Percentiles rank a stretch among this genome's conserved stretches.
Evolutionary conservation across 2,888 invertebrate species (phyloP).

Genomic region (Isoperla grammatica): DNA sequence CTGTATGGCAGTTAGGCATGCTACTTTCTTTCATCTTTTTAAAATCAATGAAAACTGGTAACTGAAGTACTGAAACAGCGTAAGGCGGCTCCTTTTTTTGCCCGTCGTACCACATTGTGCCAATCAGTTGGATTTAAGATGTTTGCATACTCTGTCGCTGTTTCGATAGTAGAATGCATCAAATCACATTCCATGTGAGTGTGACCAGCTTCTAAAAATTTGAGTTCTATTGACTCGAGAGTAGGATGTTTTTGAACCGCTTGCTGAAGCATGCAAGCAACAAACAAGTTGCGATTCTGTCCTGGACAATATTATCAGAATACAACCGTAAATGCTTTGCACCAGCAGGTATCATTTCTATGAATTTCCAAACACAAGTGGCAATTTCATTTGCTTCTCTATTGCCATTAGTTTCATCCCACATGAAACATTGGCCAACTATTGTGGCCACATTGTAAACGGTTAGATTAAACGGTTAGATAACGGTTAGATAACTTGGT

Average conservation of each 20-base stretch:
- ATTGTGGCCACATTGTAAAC: conserved; percentile 38
- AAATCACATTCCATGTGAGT: conserved; percentile 5
- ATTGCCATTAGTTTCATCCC: conserved; percentile 38
- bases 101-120: background rate
- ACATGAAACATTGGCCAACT: conserved; percentile 36
- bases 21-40: conserved; percentile 3
- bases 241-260: background rate
- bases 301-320: background rate
- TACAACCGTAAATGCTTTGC: background rate
- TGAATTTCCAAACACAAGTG: background rate
- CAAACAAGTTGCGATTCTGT: background rate
- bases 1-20: conserved; percentile 6
- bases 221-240: background rate
- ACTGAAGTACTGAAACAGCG: background rate
- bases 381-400: conserved; percentile 36
- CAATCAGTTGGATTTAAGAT: conserved; percentile 1
- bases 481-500: too few species aligned
- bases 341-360: background rate
- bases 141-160: background rate
- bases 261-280: background rate
- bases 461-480: conserved; percentile 38
- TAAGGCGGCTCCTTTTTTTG: background rate
- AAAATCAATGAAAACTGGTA: background rate
- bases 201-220: conserved; percentile 12
- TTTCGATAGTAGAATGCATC: background rate